Evolutionary conservation across 2,888 invertebrate genomes (phyloP), one percentile per base, ranked within the genome.

Genomic region (Drosophila trichaetosa): DNA sequence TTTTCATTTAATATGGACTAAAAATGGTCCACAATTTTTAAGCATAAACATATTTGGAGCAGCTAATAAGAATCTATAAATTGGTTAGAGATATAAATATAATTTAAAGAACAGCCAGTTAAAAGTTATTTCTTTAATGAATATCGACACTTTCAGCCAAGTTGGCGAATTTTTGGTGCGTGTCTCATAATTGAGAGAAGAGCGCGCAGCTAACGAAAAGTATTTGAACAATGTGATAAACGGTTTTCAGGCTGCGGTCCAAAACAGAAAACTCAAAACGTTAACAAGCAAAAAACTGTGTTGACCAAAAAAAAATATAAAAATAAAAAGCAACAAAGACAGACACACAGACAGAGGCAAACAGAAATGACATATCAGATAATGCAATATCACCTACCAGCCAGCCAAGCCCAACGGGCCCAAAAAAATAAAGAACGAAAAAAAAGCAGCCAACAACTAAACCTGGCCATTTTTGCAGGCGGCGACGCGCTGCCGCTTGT

Each of bases 331-430:
- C 72, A 79, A 68, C 29, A 31, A 42, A 29, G 11, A 31, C 36
- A 73, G 75, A 89, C 87, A 84, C 86, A 87, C 64, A 42, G 46
- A 42, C 90, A 90, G 86, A 87, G 87, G 90, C 89, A 79, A 88
- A 80, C 80, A 80, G 83, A 91, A 89, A 90, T 92, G 91, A 92
- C 92, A 92, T 91, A 91, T 91, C 91, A 87, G 92, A 92, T 92
- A 92, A 92, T 90, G 90, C 88, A 91, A 91, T 90, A 92, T 91
- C 92, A 92, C 91, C 92, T 89, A 89, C 83, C 87, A 69, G 79
- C 80, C 76, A 78, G 48, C 51, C 31, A 56, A 53, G 42, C 52
- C 46, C 49, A 54, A 54, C 56, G 52, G 51, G 31, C 62, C 63
- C 56, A 24, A 40, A 69, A 69, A 68, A 62, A 46, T 33, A 31